These are phyloP conservation scores for Eucera pruinosa DNA, from an alignment of 2,888 invertebrate genomes.

Conservation along the genomic window DNA sequence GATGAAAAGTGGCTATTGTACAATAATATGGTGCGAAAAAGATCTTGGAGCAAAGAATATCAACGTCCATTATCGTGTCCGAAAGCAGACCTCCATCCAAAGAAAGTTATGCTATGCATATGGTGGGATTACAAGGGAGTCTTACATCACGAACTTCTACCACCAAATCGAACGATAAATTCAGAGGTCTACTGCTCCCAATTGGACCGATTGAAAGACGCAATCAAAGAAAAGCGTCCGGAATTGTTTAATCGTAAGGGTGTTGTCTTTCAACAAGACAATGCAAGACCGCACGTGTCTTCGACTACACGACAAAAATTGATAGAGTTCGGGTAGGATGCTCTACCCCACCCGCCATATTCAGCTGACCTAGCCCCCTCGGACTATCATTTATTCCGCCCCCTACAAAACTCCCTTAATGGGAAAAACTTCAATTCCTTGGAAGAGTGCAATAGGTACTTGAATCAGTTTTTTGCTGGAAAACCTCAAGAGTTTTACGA, in stretches of 20 bases:
- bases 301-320: slow-evolving; percentile 4
- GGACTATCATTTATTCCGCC: background rate
- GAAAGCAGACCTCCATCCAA: background rate
- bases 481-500: no score
- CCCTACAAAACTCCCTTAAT: background rate
- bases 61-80: background rate
- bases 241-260: background rate
- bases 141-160: background rate
- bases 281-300: background rate
- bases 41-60: background rate
- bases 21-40: background rate
- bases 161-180: background rate
- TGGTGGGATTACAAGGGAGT: slow-evolving; percentile 4
- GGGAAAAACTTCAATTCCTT: no score
- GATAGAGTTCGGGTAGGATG: background rate
- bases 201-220: background rate
- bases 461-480: no score
- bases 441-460: no score
- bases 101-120: background rate
- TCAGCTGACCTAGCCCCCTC: background rate
- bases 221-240: background rate
- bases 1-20: background rate
- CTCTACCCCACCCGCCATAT: background rate
- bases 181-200: background rate
- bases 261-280: background rate